These are phyloP conservation scores for Lates japonicus DNA, from an alignment of 2,797 vertebrate genomes.

Conservation along the genomic window DNA sequence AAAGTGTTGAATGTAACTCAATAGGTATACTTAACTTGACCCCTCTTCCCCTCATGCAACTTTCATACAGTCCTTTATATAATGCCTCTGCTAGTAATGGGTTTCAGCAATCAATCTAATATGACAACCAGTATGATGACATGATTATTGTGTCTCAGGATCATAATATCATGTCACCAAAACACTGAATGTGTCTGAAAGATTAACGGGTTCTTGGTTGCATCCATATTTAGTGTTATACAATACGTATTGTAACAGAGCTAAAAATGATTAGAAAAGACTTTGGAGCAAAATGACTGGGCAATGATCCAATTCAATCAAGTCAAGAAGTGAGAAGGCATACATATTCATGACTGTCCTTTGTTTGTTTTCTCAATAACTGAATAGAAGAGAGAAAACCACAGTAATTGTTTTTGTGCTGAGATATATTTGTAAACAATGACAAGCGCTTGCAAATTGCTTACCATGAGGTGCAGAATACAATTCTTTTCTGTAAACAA, in stretches of 20 bases:
- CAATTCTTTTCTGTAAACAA: constrained; percentile 43
- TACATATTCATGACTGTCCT: constrained; percentile 68
- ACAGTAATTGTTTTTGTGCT: constrained; percentile 56
- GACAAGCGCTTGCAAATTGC: constrained; percentile 60
- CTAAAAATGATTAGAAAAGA: constrained; percentile 34
- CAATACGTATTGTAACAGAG: constrained; percentile 30
- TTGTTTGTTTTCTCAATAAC: constrained; percentile 58
- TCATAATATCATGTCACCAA: neutral
- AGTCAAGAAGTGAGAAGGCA: constrained; percentile 58
- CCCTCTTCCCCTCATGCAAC: neutral
- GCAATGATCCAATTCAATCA: constrained; percentile 72
- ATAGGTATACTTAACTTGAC: too few species aligned
- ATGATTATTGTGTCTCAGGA: neutral
- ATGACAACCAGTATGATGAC: neutral
- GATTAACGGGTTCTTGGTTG: constrained; percentile 17
- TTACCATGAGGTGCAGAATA: constrained; percentile 32
- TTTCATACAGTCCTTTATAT: neutral
- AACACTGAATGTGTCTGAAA: constrained; percentile 4
- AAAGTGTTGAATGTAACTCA: too few species aligned
- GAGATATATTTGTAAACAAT: constrained; percentile 53
- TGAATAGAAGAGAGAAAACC: constrained; percentile 49
- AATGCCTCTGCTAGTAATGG: neutral
- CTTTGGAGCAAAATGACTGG: constrained; percentile 54
- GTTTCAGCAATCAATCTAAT: neutral
- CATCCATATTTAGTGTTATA: constrained; percentile 11